Conservation (phyloP, 2,888 invertebrate species). For the Ceriagrion tenellum region DNA sequence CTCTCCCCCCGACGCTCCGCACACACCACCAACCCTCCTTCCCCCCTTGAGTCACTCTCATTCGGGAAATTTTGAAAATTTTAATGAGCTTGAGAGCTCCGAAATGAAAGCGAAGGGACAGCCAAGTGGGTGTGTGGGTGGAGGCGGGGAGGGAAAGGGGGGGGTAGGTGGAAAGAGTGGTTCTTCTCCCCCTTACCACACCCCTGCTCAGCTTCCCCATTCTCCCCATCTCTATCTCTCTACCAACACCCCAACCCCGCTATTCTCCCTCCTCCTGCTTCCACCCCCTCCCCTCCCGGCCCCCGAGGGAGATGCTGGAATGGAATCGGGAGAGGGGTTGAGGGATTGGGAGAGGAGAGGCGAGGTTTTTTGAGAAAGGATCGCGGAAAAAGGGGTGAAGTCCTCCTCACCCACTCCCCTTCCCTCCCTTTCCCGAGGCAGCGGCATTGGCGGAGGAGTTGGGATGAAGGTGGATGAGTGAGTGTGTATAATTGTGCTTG, state of each 20-base stretch:
- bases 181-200: not conserved
- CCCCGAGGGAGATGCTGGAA: not conserved
- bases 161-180: not conserved
- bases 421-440: not conserved
- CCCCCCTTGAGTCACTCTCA: conserved; percentile 53
- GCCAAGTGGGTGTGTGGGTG: conserved; percentile 11
- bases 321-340: not conserved
- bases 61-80: conserved; percentile 67
- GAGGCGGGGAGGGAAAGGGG: not conserved
- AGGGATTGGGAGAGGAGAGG: not conserved
- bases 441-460: not conserved
- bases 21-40: not conserved
- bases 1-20: not conserved
- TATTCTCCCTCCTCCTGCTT: no score
- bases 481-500: not conserved
- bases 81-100: conserved; percentile 67
- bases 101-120: conserved; percentile 68
- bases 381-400: conserved; percentile 6
- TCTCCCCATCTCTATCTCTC: not conserved
- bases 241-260: not conserved
- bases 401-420: not conserved
- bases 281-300: not conserved
- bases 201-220: not conserved
- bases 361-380: conserved; percentile 33
- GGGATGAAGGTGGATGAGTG: not conserved